These are phyloP conservation scores for Marmota flaviventris DNA, from an alignment of 2,113 vertebrate genomes.

Conservation along the genomic window DNA sequence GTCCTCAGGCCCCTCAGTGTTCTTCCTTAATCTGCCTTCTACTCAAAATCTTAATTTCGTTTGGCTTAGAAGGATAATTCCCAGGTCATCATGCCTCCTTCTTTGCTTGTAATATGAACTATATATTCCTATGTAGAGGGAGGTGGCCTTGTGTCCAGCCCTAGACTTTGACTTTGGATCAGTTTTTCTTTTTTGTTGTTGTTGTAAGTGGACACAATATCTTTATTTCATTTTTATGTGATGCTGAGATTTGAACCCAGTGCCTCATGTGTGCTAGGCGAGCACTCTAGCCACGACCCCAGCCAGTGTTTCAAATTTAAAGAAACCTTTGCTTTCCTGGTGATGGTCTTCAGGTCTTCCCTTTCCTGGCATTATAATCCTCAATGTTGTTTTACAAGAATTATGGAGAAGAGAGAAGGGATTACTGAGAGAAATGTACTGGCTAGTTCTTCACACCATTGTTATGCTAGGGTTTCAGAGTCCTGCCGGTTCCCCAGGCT, in stretches of 20 bases:
- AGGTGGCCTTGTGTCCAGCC: not conserved
- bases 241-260: too few species aligned
- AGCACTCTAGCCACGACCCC: too few species aligned
- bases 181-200: not conserved
- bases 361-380: not conserved
- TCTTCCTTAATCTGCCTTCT: not conserved
- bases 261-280: too few species aligned
- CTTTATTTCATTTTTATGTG: too few species aligned
- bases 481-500: not conserved
- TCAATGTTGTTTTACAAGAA: not conserved
- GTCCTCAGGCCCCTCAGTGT: not conserved
- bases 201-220: too few species aligned
- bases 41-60: not conserved
- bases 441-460: not conserved
- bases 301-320: too few species aligned
- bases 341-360: not conserved
- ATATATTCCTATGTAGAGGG: not conserved
- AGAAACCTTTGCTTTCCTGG: not conserved
- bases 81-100: not conserved
- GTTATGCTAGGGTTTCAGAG: not conserved
- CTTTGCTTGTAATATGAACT: not conserved
- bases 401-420: not conserved
- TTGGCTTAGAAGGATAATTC: not conserved
- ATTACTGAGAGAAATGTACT: not conserved
- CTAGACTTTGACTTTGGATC: not conserved